Percentiles rank a stretch among this genome's conserved stretches.
These are phyloP conservation scores for Drosophila persimilis DNA, from an alignment of 1,140 invertebrate species.

Conservation along the genomic window DNA sequence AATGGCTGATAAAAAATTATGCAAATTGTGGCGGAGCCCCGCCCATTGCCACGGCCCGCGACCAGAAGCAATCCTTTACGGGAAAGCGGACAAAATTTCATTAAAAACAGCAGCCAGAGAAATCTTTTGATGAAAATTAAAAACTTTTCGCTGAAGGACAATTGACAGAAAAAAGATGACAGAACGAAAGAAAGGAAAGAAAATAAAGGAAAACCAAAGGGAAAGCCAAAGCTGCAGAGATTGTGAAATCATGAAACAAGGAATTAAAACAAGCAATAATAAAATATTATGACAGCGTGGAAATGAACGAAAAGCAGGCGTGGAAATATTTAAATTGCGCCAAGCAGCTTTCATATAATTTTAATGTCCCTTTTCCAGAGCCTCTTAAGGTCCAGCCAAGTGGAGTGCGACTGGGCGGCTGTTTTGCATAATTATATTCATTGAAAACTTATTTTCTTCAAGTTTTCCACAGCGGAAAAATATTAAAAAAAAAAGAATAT, in stretches of 20 bases:
- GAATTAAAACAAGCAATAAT: constrained; percentile 81
- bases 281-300: constrained; percentile 74
- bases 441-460: constrained; percentile 80
- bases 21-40: constrained; percentile 55
- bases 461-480: constrained; percentile 63
- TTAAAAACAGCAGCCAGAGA: constrained; percentile 66
- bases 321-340: constrained; percentile 73
- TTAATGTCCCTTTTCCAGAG: constrained; percentile 54
- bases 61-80: constrained; percentile 54
- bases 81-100: constrained; percentile 66
- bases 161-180: constrained; percentile 54
- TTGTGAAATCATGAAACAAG: constrained; percentile 71
- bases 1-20: constrained; percentile 71
- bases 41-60: background rate
- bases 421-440: constrained; percentile 81
- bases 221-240: constrained; percentile 37
- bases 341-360: constrained; percentile 72
- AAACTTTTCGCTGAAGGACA: constrained; percentile 73
- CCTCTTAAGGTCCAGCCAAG: constrained; percentile 52
- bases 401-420: constrained; percentile 54
- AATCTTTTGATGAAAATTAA: constrained; percentile 80
- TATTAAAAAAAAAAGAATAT: constrained; percentile 54
- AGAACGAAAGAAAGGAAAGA: background rate
- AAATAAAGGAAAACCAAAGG: constrained; percentile 32
- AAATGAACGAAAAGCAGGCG: constrained; percentile 21